Evolutionary conservation across 2,797 vertebrate species (phyloP), one percentile per base, ranked within the genome.

Genomic region (Anolis apletophallus): DNA sequence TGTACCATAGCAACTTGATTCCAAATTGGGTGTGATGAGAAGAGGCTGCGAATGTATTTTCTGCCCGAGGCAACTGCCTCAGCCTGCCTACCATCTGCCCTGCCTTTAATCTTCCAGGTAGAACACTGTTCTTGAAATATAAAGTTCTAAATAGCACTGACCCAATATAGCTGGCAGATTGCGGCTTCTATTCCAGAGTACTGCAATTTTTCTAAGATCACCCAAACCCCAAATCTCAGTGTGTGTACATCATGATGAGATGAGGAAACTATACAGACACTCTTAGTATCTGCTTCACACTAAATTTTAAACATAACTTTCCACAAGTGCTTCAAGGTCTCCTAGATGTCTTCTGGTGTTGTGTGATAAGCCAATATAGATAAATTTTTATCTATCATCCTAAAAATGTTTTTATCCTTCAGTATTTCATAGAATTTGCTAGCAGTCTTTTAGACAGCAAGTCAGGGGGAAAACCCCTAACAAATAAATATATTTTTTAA

Each of bases 401-500:
- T 76, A 67, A 68, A 76, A 67, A 26, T 46, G 52, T 29, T 77
- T 46, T 17, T 46, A 69, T 78, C 59, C 11, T n/a, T 29, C 34
- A n/a, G 40, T 21, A 72, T 64, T 83, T 61, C 34, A 59, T 2
- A 2, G 23, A 50, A 54, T 72, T 36, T 79, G 16, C 16, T 61
- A 79, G 68, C 40, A 72, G 17, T n/a, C 64, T 50, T 61, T 78
- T 46, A 73, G 81, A 78, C 16, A 79, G 55, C 32, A 71, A 80
- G 13, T 11, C 29, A 21, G 46, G n/a, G 6, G 32, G 29, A 59
- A 78, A 34, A 23, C n/a, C 8, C 23, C 23, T 50, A 50, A 59
- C 72, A 83, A 50, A n/a, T 71, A 77, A 83, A 87, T 36, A 14
- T 26, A n/a, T 32, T 55, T 69, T 46, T 68, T 11, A 82, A 68